phyloP scores from a whole-genome alignment of 2,888 invertebrate species.

The Catonia carolina region DNA sequence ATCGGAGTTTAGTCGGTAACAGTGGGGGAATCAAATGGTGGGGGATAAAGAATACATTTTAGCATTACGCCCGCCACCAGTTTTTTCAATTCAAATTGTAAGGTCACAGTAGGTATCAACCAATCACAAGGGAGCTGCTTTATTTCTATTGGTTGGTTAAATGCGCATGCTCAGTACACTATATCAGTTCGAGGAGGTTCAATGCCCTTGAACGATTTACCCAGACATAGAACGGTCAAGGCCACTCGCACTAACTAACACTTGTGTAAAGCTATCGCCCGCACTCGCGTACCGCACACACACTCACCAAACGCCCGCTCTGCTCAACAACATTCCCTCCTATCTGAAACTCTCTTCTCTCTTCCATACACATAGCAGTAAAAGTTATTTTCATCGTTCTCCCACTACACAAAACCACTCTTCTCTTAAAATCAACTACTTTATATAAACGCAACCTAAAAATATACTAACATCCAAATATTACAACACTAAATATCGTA shows the following conservation, averaged over 20 bases:
- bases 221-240: conserved; percentile 59
- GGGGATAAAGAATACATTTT: conserved; percentile 19
- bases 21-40: conserved; percentile 16
- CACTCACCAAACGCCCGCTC: not conserved
- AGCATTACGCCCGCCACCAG: conserved; percentile 18
- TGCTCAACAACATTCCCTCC: not conserved
- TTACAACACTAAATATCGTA: too few species aligned
- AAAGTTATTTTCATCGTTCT: conserved; percentile 10
- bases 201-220: conserved; percentile 77
- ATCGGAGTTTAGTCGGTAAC: conserved; percentile 1
- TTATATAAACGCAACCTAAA: too few species aligned
- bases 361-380: not conserved
- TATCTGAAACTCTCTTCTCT: not conserved
- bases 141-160: conserved; percentile 30
- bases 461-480: too few species aligned
- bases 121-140: conserved; percentile 21
- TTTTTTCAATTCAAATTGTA: conserved; percentile 24
- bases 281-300: conserved; percentile 2
- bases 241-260: conserved; percentile 43
- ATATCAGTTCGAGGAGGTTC: conserved; percentile 49
- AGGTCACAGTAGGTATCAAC: conserved; percentile 21
- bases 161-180: conserved; percentile 52
- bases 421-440: too few species aligned
- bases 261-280: conserved; percentile 4
- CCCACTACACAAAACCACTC: too few species aligned